Base-by-base conservation (phyloP, 2,113 vertebrate species). In the Pteruthius melanotis region DNA sequence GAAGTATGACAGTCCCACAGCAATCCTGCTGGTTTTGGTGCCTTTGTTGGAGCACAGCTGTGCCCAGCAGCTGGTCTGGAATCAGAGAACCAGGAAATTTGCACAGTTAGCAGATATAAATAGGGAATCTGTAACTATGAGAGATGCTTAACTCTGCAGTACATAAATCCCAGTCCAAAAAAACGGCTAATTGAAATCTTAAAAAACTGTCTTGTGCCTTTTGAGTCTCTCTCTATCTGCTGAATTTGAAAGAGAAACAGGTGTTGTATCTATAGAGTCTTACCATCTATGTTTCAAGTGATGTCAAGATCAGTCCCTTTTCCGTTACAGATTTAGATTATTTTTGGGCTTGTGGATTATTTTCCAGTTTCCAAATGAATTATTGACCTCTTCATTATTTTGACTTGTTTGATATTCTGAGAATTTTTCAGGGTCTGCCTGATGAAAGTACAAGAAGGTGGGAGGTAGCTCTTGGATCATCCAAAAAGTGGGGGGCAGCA, bases 51-150 rank as follows among this genome's bases (percentile, higher is more conserved):
- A 88, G 94, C 91, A 89, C 97, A 97, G 97, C 97, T 98, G 98
- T 94, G 94, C 91, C 96, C 84, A 81, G 97, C 97, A 98, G 97
- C 97, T 98, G 97, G 93, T 95, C 93, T 97, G 92, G 85, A 98
- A 94, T 97, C 81, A 85, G 47, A 68, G 91, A 97, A 95, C 80
- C 70, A 75, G 96, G 94, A 96, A 93, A 96, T 97, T 94, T 97
- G 94, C 89, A 96, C 96, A 95, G 96, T 95, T 97, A 97, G 92
- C 93, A 91, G 93, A 96, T 98, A 97, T 96, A 96, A 97, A 97
- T 97, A 98, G 96, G 81, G 91, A 75, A 89, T 69, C 33, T 80
- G 40, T 89, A 81, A 84, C 93, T 92, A 85, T 89, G 93, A 96
- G 95, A 91, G 60, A 70, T 96, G 91, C 96, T 97, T 90, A 96